Evolutionary conservation across 2,113 vertebrate species (phyloP).

Genomic region (Bolborhynchus lineola): DNA sequence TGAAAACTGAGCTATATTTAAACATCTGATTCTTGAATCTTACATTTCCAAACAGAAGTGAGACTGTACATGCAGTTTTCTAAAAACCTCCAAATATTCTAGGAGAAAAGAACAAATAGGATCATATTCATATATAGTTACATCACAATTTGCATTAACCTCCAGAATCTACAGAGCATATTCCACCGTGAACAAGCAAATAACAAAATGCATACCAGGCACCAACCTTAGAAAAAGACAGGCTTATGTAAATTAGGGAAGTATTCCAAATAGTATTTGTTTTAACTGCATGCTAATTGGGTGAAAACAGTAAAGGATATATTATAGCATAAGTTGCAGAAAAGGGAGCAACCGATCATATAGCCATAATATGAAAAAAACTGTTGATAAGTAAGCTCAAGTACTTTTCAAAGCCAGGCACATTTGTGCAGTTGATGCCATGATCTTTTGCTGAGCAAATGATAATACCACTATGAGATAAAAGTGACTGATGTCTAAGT

Average conservation of each 20-base stretch:
- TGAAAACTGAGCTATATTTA: not conserved
- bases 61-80: not conserved
- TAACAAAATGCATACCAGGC: not conserved
- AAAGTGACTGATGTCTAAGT: not conserved
- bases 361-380: not conserved
- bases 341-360: not conserved
- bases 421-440: not conserved
- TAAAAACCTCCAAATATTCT: not conserved
- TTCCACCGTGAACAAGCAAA: not conserved
- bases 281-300: not conserved
- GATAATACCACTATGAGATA: not conserved
- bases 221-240: not conserved
- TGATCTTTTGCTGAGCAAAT: not conserved
- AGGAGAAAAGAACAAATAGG: not conserved
- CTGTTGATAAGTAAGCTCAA: not conserved
- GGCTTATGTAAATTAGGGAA: not conserved
- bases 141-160: not conserved
- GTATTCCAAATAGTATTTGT: not conserved
- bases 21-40: not conserved
- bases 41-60: not conserved
- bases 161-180: not conserved
- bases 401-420: not conserved
- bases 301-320: not conserved
- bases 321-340: not conserved
- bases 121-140: not conserved